Evolutionary conservation across 2,888 invertebrate species (phyloP), one percentile per base, ranked within the genome.

Genomic region (Drosophila neoperkinsi): DNA sequence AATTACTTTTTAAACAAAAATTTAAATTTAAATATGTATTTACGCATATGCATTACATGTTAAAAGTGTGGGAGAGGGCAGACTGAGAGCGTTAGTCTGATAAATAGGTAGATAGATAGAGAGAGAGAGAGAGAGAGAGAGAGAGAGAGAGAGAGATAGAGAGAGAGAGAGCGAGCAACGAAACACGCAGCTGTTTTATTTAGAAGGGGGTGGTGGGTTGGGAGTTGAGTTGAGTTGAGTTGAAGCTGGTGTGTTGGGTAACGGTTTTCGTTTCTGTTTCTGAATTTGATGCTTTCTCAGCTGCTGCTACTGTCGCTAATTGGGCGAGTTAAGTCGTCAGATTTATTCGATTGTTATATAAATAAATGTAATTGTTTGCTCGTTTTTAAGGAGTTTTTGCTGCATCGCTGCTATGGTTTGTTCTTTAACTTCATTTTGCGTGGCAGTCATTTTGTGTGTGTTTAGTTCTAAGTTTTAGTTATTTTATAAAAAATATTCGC

Each of bases 341-440:
- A 30, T 51, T 28, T 33, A 4, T 41, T 18, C 30, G 13, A 28
- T 30, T 58, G 4, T 63, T 30, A 28, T 21, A 60, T 31, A 25
- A 36, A 18, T 55, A 55, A 11, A 18, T 36, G 25, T 28, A 55
- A 28, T 57, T 43, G 10, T n/a, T 57, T 53, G 10, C n/a, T 33
- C 61, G 52, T 52, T 55, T 21, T 62, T 52, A 82, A 88, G 88
- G 88, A 82, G 82, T 79, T 88, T 69, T 71, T 77, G 70, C 68
- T 81, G 87, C 89, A 81, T 79, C 64, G 68, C 64, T 63, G 51
- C 59, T 61, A 65, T 55, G 64, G 41, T 62, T 71, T 73, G 41
- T 61, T 61, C 36, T 21, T 56, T 30, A 55, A 62, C 50, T 51
- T 65, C 50, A 64, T 61, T 75, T 63, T 75, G 70, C 70, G 76